Evolutionary conservation across 1,140 invertebrate genomes (phyloP).

Genomic region (Dreissena polymorpha): DNA sequence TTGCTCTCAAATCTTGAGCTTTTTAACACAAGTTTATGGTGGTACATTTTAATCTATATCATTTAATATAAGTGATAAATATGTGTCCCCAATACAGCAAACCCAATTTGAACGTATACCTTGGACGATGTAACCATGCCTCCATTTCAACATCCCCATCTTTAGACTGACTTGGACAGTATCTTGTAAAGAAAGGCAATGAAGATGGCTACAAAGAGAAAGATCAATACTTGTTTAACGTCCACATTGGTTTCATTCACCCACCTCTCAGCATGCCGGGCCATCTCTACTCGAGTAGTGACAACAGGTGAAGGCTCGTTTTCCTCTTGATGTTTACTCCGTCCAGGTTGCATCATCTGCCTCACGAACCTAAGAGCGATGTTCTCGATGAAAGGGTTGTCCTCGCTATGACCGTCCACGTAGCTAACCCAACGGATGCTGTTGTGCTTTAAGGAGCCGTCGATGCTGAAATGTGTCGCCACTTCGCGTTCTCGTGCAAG

Average conservation of each 20-base stretch:
- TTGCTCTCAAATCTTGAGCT: too few species aligned
- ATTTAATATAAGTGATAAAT: too few species aligned
- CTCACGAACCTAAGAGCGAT: conserved; percentile 20
- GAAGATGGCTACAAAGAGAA: not conserved
- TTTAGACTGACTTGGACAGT: conserved; percentile 2
- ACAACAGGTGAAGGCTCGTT: too few species aligned
- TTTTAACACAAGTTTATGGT: too few species aligned
- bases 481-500: not conserved
- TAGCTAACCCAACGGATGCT: conserved; percentile 23
- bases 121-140: too few species aligned
- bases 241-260: too few species aligned
- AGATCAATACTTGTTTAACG: not conserved
- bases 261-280: too few species aligned
- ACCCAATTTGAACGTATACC: too few species aligned
- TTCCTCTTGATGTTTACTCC: not conserved
- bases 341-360: conserved; percentile 21
- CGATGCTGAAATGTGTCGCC: conserved; percentile 15
- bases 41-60: too few species aligned
- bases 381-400: conserved; percentile 16
- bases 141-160: too few species aligned
- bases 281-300: too few species aligned
- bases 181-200: conserved; percentile 17
- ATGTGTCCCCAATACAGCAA: too few species aligned
- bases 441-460: conserved; percentile 12
- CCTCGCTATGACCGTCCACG: not conserved